Base-by-base conservation (phyloP, 2,113 vertebrate species). In the Malurus alboscapulatus region DNA sequence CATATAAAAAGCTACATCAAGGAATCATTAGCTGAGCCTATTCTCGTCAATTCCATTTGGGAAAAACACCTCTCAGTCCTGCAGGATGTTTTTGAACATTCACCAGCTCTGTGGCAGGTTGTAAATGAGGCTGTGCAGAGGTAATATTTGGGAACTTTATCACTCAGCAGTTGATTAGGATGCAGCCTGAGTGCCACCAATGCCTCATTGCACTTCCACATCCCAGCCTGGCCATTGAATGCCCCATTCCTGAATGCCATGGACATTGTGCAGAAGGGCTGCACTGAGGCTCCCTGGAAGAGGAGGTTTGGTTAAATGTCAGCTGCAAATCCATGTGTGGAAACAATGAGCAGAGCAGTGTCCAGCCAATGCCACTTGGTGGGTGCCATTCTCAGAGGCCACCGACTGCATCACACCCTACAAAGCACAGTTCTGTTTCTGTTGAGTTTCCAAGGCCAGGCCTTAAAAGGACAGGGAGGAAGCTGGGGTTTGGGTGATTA, bases 1-100 rank as follows among this genome's bases (percentile, higher is more conserved):
- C 69, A 69, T 94, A 88, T 95, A 95, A 96, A 96, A 97, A 87
- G 66, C 92, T 88, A 84, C 90, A 94, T 96, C 93, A 92, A 86
- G 87, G 88, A 74, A 82, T 94, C 93, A 93, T 94, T 96, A 94
- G 62, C 86, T 69, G 80, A 95, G 86, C 86, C 69, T 90, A 26
- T 93, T 95, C 90, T 95, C 22, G 0, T 93, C 88, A 73, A 38
- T 87, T 88, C 92, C 44, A 44, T 93, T 92, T 90, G 84, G 76
- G 76, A 95, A 95, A 93, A 95, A 90, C 76, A 92, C 90, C 86
- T 93, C 88, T 75, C 25, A 36, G 62, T 93, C 71, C 74, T 84
- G 77, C 61, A 94, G 86, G 77, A 87, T 93, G 79, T 85, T 88
- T 94, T 84, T 89, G 42, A 90, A 36, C 34, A 17, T 74, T 74